These are phyloP conservation scores for Ceriagrion tenellum DNA, from an alignment of 2,888 invertebrate genomes.

Conservation along the genomic window DNA sequence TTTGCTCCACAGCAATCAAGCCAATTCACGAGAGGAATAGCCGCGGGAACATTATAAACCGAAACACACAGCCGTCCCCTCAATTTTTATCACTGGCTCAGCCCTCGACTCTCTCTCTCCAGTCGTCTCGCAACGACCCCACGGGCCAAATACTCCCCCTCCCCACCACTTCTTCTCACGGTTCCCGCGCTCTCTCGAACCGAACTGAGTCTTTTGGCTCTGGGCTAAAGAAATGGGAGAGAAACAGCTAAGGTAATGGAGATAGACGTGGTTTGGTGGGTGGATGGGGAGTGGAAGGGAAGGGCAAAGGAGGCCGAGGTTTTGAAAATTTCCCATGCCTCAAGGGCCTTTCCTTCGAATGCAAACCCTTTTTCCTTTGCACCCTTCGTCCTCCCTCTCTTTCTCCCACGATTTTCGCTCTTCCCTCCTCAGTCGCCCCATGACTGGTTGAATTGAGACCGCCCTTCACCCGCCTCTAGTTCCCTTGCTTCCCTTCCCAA, in stretches of 20 bases:
- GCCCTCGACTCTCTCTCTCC: neutral
- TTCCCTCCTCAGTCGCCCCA: neutral
- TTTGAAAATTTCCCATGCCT: slow-evolving; percentile 37
- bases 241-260: slow-evolving; percentile 32
- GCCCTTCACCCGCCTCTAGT: neutral
- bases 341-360: neutral
- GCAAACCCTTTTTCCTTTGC: slow-evolving; percentile 42
- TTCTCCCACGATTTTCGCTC: slow-evolving; percentile 36
- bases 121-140: neutral
- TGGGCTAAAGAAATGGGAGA: slow-evolving; percentile 14
- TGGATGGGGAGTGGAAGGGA: neutral
- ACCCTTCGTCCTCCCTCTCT: neutral
- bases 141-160: neutral
- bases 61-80: slow-evolving; percentile 29
- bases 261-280: neutral
- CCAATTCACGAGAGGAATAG: slow-evolving; percentile 25
- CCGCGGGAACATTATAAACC: slow-evolving; percentile 52
- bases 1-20: slow-evolving; percentile 26
- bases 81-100: slow-evolving; percentile 51
- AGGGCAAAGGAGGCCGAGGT: neutral
- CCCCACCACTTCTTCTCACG: slow-evolving; percentile 24
- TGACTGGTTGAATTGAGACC: slow-evolving; percentile 42
- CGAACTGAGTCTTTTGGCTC: neutral
- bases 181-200: neutral
- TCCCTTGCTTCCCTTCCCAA: too few species aligned